A percentile compares a stretch with the other conserved stretches of the same genome.
Evolutionary conservation across 1,140 invertebrate genomes (phyloP).

Genomic region (Diprion similis): DNA sequence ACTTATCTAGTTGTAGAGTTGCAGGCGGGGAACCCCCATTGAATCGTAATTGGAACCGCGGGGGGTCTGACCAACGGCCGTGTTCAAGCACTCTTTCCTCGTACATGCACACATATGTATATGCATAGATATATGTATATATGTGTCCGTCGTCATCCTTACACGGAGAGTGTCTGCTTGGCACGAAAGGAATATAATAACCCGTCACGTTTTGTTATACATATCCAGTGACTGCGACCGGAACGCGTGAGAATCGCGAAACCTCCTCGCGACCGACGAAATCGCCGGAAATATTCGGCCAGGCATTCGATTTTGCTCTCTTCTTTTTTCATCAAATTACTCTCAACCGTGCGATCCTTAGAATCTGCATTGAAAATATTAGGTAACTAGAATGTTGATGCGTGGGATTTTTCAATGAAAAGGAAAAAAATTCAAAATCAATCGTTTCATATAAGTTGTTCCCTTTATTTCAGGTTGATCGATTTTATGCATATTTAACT

Average conservation of each 20-base stretch:
- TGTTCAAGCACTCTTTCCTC: slow-evolving; percentile 54
- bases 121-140: no score
- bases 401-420: no score
- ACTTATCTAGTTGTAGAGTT: slow-evolving; percentile 1
- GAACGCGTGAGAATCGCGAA: slow-evolving; percentile 15
- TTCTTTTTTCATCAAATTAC: no score
- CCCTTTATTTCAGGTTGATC: no score
- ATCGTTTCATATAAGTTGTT: no score
- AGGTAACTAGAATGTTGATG: no score
- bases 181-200: slow-evolving; percentile 39
- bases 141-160: slow-evolving; percentile 37
- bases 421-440: no score
- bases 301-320: no score
- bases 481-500: no score
- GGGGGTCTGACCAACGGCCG: slow-evolving; percentile 51
- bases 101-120: slow-evolving; percentile 18
- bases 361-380: no score
- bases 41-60: slow-evolving; percentile 48
- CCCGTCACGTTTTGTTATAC: slow-evolving; percentile 24
- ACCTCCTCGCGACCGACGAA: background rate
- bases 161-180: slow-evolving; percentile 41
- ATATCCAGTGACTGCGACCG: background rate
- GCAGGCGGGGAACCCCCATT: slow-evolving; percentile 28
- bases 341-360: no score
- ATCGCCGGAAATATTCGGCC: no score